These are phyloP conservation scores for Macrochelys suwanniensis DNA, from an alignment of 2,797 vertebrate species.

Conservation along the genomic window DNA sequence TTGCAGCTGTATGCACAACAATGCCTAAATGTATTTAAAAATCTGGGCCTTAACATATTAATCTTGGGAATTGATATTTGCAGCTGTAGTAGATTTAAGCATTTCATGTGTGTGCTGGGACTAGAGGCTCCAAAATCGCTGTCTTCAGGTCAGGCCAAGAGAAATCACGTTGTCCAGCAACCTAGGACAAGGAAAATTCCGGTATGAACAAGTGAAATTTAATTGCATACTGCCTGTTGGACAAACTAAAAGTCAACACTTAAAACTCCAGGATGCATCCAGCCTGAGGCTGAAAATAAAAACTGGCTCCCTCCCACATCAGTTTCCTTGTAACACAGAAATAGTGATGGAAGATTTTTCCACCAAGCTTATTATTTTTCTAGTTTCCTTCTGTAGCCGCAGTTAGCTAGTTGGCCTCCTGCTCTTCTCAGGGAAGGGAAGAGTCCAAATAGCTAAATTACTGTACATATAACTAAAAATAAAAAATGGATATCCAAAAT, in stretches of 20 bases:
- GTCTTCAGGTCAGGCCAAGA: not conserved
- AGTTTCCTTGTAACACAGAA: not conserved
- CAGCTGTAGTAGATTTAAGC: not conserved
- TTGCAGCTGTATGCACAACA: too few species aligned
- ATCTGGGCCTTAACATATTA: not conserved
- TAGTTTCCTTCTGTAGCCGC: not conserved
- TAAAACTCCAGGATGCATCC: not conserved
- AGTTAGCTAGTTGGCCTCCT: not conserved
- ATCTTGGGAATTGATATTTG: constrained; percentile 21
- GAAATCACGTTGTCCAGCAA: not conserved
- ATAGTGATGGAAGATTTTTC: not conserved
- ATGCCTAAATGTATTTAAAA: too few species aligned
- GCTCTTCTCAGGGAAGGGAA: not conserved
- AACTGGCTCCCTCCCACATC: not conserved
- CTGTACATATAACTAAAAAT: not conserved
- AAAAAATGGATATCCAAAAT: not conserved
- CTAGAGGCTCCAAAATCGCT: not conserved
- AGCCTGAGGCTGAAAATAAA: not conserved
- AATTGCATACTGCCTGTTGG: not conserved
- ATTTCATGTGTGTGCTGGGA: constrained; percentile 29
- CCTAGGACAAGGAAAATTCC: not conserved
- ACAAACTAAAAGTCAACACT: not conserved
- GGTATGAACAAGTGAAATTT: not conserved
- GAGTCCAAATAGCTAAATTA: not conserved
- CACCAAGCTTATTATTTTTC: not conserved